These are phyloP conservation scores for Colinus virginianus DNA, from an alignment of 2,113 vertebrate genomes.

Conservation along the genomic window DNA sequence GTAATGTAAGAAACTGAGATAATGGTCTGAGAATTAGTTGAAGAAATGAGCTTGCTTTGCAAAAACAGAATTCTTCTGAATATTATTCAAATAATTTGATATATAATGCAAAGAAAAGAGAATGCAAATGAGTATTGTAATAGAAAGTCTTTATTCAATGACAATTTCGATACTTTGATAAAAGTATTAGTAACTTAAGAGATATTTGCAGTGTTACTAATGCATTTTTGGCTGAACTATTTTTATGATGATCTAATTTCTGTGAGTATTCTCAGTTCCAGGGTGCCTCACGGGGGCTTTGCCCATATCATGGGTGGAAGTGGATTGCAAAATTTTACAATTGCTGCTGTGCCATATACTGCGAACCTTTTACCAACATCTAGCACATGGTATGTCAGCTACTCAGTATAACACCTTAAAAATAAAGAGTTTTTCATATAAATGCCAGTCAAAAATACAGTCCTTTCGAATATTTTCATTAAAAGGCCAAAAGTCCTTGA, in stretches of 20 bases:
- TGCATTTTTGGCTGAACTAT: neutral
- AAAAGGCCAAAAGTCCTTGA: neutral
- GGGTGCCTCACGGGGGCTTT: conserved; percentile 97
- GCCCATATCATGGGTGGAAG: conserved; percentile 97
- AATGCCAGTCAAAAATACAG: neutral
- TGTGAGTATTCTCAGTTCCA: conserved; percentile 84
- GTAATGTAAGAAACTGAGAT: neutral
- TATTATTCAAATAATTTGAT: neutral
- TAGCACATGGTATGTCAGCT: conserved; percentile 91
- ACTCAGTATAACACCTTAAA: neutral
- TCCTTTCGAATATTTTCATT: neutral
- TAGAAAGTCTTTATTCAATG: neutral
- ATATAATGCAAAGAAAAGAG: neutral
- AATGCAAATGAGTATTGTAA: neutral
- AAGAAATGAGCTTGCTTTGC: neutral
- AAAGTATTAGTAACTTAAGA: neutral
- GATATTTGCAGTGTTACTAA: neutral
- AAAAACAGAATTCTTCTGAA: neutral
- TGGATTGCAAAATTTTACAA: conserved; percentile 96
- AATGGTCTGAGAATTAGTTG: neutral
- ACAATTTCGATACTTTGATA: neutral
- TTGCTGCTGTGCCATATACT: conserved; percentile 94
- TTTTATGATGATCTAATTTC: conserved; percentile 1
- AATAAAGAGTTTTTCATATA: neutral
- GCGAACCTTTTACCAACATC: conserved; percentile 95